Evolutionary conservation across 2,888 invertebrate genomes (phyloP), one percentile per base, ranked within the genome.

Genomic region (Slavum lentiscoides): DNA sequence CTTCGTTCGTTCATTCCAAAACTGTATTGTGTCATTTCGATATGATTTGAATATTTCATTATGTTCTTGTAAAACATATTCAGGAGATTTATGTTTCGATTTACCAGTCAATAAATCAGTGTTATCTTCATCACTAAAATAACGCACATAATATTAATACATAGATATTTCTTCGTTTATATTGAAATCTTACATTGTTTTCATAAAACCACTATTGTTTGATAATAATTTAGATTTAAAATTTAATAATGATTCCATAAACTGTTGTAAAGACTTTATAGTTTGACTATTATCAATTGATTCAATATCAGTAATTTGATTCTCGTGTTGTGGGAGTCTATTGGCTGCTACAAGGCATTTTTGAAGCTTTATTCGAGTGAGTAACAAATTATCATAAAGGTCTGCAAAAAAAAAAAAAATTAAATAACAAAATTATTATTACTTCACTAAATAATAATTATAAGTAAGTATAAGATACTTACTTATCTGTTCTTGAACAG

Each of bases 1-100:
- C 83, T 93, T 90, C 0, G 96, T 97, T 87, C 96, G 96, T 83
- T 97, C 96, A 87, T 96, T 93, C 98, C 98, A 98, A 86, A 96
- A 96, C 84, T 95, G 92, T 82, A 98, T 92, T 13, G 93, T 92
- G 0, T 90, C 87, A 85, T 97, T 92, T 86, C 96, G 91, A 85
- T 92, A 94, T 11, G 88, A 85, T 83, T 87, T 89, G 83, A 93
- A 93, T 5, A 87, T 86, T 84, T 90, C 87, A 85, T 93, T 91
- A 64, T 89, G 87, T 13, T 87, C 87, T 13, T 88, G 85, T 55
- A 94, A 86, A 83, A 90, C 87, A 69, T 86, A 86, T 84, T 91
- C 90, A 85, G 89, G 92, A 23, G 92, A 90, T 66, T 86, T 86
- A 8, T 91, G 84, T 86, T 90, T 91, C 13, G 81, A 81, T 53